Percentiles rank a stretch among this genome's conserved stretches.
phyloP scores from a whole-genome alignment of 1,140 invertebrate species.

The Fopius arisanus region DNA sequence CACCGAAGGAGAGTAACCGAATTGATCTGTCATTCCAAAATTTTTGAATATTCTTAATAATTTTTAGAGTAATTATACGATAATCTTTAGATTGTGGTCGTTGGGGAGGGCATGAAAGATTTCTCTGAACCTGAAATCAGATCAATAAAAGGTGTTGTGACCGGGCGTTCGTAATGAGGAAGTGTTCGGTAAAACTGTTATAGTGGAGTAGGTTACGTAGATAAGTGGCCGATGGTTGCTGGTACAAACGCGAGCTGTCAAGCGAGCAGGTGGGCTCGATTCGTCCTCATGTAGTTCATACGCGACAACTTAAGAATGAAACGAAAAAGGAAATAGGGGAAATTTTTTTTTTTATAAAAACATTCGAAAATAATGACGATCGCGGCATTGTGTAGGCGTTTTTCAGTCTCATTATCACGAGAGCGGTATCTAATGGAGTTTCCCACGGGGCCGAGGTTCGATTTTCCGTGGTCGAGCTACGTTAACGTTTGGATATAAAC shows the following conservation, averaged over 20 bases:
- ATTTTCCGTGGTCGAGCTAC: background rate
- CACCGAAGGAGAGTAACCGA: background rate
- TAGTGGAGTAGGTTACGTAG: slow-evolving; percentile 60
- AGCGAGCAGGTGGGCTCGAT: slow-evolving; percentile 41
- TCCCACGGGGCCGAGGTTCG: background rate
- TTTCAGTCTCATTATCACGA: background rate
- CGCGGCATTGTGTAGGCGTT: too few species aligned
- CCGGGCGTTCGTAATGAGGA: slow-evolving; percentile 50
- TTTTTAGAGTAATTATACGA: too few species aligned
- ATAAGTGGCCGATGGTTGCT: slow-evolving; percentile 48
- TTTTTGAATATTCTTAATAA: background rate
- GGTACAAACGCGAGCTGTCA: slow-evolving; percentile 34
- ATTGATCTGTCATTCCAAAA: slow-evolving; percentile 28
- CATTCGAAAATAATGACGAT: too few species aligned
- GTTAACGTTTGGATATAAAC: background rate
- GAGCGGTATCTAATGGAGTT: background rate
- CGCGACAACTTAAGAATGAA: background rate
- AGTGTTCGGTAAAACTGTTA: slow-evolving; percentile 54
- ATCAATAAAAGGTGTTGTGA: slow-evolving; percentile 42
- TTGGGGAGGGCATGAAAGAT: background rate
- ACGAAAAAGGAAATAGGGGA: background rate
- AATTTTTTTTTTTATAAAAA: too few species aligned
- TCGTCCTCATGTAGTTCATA: slow-evolving; percentile 16
- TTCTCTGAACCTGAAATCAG: slow-evolving; percentile 26
- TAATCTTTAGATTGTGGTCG: too few species aligned